Conservation (phyloP, 2,797 vertebrate genomes). For the Vipera ursinii region DNA sequence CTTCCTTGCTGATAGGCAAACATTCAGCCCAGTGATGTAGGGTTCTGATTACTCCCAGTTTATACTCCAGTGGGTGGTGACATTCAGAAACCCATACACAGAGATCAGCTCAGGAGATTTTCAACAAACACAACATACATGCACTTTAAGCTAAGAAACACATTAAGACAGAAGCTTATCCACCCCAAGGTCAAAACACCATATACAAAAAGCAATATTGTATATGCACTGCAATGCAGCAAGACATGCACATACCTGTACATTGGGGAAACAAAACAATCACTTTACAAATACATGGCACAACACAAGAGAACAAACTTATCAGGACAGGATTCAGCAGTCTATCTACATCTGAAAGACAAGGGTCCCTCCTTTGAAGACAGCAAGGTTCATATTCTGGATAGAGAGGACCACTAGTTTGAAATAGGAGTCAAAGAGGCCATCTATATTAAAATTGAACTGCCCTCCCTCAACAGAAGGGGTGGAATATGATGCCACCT, state of each 20-base stretch:
- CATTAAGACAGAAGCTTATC: background rate
- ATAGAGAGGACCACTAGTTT: background rate
- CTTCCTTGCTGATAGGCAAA: background rate
- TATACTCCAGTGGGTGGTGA: background rate
- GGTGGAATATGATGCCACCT: background rate
- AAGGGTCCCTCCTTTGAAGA: background rate
- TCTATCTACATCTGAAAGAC: background rate
- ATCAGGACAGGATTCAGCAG: background rate
- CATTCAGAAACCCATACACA: too few relatives aligned
- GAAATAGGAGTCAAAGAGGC: background rate
- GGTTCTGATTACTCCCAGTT: background rate
- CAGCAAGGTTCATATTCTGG: background rate
- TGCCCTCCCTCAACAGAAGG: background rate
- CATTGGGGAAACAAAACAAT: background rate
- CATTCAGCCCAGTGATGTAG: background rate
- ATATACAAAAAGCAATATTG: background rate
- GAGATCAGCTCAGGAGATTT: background rate
- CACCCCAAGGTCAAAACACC: background rate
- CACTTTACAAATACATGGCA: background rate
- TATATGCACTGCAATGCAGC: too few relatives aligned
- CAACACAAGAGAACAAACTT: background rate
- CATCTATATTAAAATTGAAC: background rate
- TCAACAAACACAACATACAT: background rate
- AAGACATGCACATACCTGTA: too few relatives aligned
- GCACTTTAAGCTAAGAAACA: background rate